Evolutionary conservation across 2,797 vertebrate species (phyloP).

Genomic region (Anabacerthia variegaticeps): DNA sequence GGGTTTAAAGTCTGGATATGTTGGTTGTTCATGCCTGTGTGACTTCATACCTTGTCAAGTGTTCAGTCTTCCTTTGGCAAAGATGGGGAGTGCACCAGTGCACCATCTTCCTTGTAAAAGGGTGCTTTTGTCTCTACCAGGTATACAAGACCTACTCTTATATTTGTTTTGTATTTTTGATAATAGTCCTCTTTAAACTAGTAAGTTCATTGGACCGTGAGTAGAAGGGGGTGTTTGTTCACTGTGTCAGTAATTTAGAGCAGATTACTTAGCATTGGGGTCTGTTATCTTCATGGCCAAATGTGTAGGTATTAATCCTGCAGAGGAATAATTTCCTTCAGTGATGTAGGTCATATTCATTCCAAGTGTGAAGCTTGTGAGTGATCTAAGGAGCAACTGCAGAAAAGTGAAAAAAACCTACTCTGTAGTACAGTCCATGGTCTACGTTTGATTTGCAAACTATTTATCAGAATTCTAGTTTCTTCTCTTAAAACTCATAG

Average conservation of each 20-base stretch:
- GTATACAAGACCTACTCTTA: not conserved
- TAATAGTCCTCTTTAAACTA: not conserved
- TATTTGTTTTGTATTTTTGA: not conserved
- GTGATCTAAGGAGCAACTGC: not conserved
- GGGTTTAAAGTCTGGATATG: not conserved
- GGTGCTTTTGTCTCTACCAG: not conserved
- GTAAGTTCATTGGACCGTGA: not conserved
- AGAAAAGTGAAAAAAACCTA: not conserved
- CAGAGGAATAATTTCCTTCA: not conserved
- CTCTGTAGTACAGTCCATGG: not conserved
- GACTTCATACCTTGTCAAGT: not conserved
- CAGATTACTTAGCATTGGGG: not conserved
- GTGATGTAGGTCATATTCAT: not conserved
- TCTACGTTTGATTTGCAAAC: not conserved
- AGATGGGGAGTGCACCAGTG: not conserved
- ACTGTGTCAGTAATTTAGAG: not conserved
- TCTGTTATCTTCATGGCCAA: not conserved
- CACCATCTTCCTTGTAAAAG: not conserved
- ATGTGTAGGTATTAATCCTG: not conserved
- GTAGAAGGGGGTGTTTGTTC: not conserved
- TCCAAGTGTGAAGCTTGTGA: not conserved
- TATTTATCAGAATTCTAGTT: not conserved
- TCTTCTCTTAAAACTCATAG: not conserved
- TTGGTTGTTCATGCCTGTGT: not conserved
- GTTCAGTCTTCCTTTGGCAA: not conserved